Evolutionary conservation across 2,113 vertebrate genomes (phyloP), one percentile per base, ranked within the genome.

Genomic region (Clinocottus analis): DNA sequence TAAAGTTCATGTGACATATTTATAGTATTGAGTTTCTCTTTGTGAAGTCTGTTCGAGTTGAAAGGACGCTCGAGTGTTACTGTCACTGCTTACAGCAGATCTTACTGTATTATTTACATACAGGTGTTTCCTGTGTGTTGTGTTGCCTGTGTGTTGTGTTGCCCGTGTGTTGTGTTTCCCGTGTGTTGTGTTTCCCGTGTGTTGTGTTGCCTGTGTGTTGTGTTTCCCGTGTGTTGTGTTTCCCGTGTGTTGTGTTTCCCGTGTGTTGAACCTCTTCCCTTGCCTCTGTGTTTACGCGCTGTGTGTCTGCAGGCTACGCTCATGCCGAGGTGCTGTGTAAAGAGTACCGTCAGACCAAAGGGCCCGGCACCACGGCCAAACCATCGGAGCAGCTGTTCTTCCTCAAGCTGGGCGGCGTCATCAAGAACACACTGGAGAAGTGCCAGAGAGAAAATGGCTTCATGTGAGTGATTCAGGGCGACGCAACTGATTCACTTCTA

Each of bases 341-440:
- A 94, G 98, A 99, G 80, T 99, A 99, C 21, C 96, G 97, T 78
- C 97, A 99, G 91, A 99, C 96, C 84, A 99, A 97, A 93, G 98
- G 98, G 0, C 97, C 98, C 0, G 98, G 98, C 16, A 95, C 95
- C 82, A 99, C 97, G 1, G 98, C 96, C 66, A 99, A 97, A 85
- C 98, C 98, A 3, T 99, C 98, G 0, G 97, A 97, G 76, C 98
- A 99, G 90, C 93, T 99, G 72, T 99, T 99, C 96, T 99, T 99
- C 70, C 93, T 92, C 86, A 99, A 98, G 79, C 94, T 99, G 37
- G 98, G 98, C 12, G 93, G 74, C 43, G 91, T 96, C 69, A 95
- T 99, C 85, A 99, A 96, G 87, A 98, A 94, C 86, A 98, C 97
- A 0, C 94, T 99, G 87, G 97, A 98, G 88, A 99, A 99, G 82